Conservation (phyloP, 2,113 vertebrate genomes). For the Peucedramus taeniatus region DNA sequence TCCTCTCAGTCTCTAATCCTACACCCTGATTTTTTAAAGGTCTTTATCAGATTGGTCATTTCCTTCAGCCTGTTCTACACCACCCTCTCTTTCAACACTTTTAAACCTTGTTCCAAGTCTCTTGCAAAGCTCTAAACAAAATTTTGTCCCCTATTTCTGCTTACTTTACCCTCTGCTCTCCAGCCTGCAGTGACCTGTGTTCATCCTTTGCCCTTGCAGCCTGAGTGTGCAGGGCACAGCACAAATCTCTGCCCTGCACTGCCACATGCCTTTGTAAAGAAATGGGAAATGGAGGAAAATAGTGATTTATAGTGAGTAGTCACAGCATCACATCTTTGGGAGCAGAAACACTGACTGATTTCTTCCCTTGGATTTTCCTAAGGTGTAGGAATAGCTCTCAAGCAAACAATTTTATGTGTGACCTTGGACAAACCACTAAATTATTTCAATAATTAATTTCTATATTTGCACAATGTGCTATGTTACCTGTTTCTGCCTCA, state of each 20-base stretch:
- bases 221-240: not conserved
- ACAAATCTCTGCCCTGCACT: not conserved
- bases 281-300: not conserved
- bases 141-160: not conserved
- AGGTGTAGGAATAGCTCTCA: not conserved
- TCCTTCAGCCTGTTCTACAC: not conserved
- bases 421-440: not conserved
- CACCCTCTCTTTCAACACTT: not conserved
- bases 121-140: not conserved
- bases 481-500: not conserved
- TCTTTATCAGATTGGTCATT: not conserved
- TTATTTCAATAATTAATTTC: not conserved
- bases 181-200: not conserved
- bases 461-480: not conserved
- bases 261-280: not conserved
- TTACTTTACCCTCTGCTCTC: not conserved
- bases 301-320: not conserved
- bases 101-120: not conserved
- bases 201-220: not conserved
- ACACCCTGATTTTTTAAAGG: not conserved
- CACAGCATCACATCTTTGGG: not conserved
- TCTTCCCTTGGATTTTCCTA: not conserved
- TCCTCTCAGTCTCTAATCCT: not conserved
- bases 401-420: not conserved
- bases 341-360: not conserved